Evolutionary conservation across 2,797 vertebrate species (phyloP).

Genomic region (Channa striata): DNA sequence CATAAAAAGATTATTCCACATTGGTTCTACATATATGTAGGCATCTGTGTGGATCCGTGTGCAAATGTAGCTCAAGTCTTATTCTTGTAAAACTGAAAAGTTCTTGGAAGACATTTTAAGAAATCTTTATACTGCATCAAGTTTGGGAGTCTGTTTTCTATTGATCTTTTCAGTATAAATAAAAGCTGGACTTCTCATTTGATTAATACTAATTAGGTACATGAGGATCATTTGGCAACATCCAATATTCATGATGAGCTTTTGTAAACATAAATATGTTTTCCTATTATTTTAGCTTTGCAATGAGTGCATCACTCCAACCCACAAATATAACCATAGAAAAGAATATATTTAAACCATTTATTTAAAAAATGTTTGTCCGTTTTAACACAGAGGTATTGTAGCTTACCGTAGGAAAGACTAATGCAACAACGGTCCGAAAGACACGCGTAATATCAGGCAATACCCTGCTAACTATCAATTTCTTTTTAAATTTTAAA

Average conservation of each 20-base stretch:
- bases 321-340: too few species aligned
- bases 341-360: too few species aligned
- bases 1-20: slow-evolving; percentile 10
- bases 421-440: too few species aligned
- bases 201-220: slow-evolving; percentile 7
- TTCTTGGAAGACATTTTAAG: background rate
- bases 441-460: too few species aligned
- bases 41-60: background rate
- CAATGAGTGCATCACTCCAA: background rate
- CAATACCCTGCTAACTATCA: too few species aligned
- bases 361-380: too few species aligned
- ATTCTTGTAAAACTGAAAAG: background rate
- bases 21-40: slow-evolving; percentile 1
- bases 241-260: background rate
- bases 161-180: background rate
- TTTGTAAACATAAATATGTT: background rate
- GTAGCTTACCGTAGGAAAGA: too few species aligned
- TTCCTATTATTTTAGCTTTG: background rate
- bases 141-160: background rate
- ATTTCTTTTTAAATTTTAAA: too few species aligned
- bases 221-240: background rate
- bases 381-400: too few species aligned
- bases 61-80: background rate
- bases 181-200: background rate
- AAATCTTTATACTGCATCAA: slow-evolving; percentile 1